Conservation (phyloP, 2,888 invertebrate genomes). For the Diarsia rubi region DNA sequence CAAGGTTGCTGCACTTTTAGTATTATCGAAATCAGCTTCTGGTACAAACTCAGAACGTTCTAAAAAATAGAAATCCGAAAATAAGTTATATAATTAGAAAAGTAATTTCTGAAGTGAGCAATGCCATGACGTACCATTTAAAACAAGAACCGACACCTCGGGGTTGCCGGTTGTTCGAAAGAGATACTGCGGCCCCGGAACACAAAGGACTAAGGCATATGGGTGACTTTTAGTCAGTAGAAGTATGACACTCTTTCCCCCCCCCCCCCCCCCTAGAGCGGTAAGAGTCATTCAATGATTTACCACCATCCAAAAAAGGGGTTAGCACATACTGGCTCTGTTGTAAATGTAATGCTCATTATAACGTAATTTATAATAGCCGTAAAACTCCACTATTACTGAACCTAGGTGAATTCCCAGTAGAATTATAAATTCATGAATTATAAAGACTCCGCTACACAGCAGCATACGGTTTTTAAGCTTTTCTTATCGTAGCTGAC, state of each 20-base stretch:
- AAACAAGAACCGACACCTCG: no score
- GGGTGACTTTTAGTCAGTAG: no score
- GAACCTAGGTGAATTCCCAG: neutral
- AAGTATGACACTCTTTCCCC: no score
- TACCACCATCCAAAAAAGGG: no score
- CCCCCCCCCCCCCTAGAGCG: no score
- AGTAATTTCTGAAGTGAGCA: neutral
- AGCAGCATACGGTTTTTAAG: neutral
- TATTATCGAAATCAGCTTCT: constrained; percentile 6
- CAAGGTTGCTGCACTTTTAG: constrained; percentile 37
- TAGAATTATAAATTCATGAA: constrained; percentile 6
- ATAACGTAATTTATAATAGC: neutral
- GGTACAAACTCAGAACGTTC: neutral
- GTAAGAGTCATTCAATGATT: no score
- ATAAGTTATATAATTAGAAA: neutral
- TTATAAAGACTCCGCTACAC: neutral
- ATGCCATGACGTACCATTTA: no score
- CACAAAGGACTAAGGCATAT: no score
- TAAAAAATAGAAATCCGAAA: neutral
- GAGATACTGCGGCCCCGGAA: no score
- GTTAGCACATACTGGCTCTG: no score
- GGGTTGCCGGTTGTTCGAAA: no score
- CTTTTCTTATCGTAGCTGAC: neutral
- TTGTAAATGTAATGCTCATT: neutral
- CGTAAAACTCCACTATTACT: constrained; percentile 3